Conservation (phyloP, 2,113 vertebrate species). For the Sula dactylatra region DNA sequence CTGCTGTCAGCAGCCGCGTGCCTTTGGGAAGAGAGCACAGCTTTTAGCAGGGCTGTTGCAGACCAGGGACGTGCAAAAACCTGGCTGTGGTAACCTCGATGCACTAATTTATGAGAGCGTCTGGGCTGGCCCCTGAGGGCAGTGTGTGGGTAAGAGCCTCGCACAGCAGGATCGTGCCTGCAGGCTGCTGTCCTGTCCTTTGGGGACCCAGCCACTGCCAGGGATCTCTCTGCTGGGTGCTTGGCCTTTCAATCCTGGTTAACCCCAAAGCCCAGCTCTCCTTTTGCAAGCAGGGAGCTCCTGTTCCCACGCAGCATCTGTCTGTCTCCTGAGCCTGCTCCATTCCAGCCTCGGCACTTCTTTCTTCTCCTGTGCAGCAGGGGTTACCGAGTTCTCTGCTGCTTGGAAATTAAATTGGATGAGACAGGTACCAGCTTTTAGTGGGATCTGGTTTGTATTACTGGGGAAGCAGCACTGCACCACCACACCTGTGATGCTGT, state of each 20-base stretch:
- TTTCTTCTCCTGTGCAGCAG: neutral
- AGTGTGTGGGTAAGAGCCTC: rapidly evolving
- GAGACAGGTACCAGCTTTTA: neutral
- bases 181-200: neutral
- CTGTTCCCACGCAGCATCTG: neutral
- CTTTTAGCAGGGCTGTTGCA: neutral
- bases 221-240: neutral
- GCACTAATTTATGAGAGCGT: neutral
- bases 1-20: neutral
- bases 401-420: neutral
- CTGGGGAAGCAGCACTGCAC: neutral
- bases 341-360: neutral
- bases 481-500: neutral
- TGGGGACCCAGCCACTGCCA: neutral
- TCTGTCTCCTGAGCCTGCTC: neutral
- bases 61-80: neutral
- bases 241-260: neutral
- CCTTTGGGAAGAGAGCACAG: neutral
- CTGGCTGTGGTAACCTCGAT: neutral
- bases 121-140: neutral
- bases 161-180: rapidly evolving
- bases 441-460: neutral
- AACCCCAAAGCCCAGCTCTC: neutral
- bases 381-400: neutral
- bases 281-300: neutral